These are phyloP conservation scores for Mormoops blainvillei DNA, from an alignment of 2,113 vertebrate species.

Conservation along the genomic window DNA sequence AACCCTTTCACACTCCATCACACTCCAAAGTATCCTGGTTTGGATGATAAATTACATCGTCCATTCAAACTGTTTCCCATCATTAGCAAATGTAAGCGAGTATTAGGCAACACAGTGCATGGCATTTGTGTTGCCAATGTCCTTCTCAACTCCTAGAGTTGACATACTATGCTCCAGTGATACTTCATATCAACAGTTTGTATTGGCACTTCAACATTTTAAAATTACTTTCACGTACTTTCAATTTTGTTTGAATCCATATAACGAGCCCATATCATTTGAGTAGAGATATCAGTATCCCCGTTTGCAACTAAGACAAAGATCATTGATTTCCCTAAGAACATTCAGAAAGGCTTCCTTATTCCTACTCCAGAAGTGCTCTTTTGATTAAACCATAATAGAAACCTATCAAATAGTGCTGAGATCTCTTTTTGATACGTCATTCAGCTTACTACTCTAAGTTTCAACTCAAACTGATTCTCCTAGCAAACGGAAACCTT, in stretches of 20 bases:
- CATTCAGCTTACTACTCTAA: neutral
- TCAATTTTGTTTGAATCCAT: neutral
- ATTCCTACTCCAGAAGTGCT: neutral
- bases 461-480: neutral
- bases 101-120: neutral
- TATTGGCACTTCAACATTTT: neutral
- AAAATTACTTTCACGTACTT: neutral
- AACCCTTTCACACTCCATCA: neutral
- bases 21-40: neutral
- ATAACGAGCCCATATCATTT: neutral
- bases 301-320: neutral
- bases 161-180: neutral
- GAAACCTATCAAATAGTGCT: neutral
- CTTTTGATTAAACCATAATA: neutral
- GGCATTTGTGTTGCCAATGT: neutral
- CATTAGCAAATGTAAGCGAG: neutral
- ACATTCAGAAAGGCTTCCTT: neutral
- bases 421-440: neutral
- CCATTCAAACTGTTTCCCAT: neutral
- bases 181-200: neutral
- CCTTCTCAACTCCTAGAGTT: slow-evolving; percentile 27
- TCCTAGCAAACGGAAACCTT: neutral
- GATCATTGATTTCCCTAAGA: neutral
- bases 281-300: neutral
- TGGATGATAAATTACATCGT: neutral